phyloP scores from a whole-genome alignment of 1,140 invertebrate genomes.

The Parasteatoda tepidariorum region DNA sequence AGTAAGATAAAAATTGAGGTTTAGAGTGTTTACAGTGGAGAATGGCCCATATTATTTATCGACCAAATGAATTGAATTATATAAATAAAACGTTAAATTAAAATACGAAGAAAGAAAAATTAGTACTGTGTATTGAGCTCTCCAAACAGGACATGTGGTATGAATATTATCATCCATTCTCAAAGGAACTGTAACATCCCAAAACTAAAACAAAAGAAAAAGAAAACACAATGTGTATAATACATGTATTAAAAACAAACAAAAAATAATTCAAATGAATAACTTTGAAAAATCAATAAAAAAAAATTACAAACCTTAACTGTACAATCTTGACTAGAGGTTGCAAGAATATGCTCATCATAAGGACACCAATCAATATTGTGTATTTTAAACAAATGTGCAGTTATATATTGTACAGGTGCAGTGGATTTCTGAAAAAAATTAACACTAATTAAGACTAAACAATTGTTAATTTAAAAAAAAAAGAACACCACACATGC shows the following conservation, averaged over 20 bases:
- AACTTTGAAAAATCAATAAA: constrained; percentile 5
- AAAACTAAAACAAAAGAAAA: constrained; percentile 74
- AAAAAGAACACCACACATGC: too few species aligned
- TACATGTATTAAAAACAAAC: not conserved
- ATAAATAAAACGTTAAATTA: not conserved
- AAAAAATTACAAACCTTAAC: constrained; percentile 75
- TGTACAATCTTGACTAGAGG: constrained; percentile 92
- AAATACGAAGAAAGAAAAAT: constrained; percentile 27
- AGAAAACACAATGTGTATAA: not conserved
- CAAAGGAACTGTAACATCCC: constrained; percentile 87
- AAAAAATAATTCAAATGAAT: constrained; percentile 7
- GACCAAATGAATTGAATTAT: constrained; percentile 5
- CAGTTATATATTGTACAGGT: constrained; percentile 92
- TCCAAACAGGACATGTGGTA: constrained; percentile 90
- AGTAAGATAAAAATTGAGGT: too few species aligned
- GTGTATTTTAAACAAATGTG: constrained; percentile 92
- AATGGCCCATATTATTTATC: too few species aligned
- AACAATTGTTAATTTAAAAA: too few species aligned
- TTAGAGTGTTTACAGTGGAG: too few species aligned
- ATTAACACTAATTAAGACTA: too few species aligned
- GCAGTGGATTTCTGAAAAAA: constrained; percentile 77
- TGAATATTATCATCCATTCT: constrained; percentile 84
- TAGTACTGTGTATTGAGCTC: constrained; percentile 88
- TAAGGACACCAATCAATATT: constrained; percentile 93
- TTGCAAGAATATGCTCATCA: constrained; percentile 87